Evolutionary conservation across 2,888 invertebrate genomes (phyloP).

Genomic region (Rosalia funebris): DNA sequence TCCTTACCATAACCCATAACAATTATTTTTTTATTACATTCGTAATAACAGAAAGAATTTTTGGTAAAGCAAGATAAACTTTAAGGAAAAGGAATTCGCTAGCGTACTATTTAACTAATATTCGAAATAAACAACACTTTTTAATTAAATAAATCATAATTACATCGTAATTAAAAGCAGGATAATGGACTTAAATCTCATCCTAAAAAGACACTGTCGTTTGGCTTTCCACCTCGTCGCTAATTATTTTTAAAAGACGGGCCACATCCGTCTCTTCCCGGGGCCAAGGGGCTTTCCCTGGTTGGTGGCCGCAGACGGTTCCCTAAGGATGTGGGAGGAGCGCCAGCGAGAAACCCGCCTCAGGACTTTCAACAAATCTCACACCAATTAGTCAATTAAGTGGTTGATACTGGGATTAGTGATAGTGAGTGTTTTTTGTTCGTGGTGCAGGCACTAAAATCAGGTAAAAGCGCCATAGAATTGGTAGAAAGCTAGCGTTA

Average conservation of each 20-base stretch:
- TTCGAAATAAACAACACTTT: too few relatives aligned
- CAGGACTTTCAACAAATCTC: constrained; percentile 34
- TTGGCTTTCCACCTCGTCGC: background rate
- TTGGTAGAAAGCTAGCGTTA: too few relatives aligned
- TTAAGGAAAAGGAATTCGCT: too few relatives aligned
- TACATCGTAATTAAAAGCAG: too few relatives aligned
- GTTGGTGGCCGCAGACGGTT: constrained; percentile 39
- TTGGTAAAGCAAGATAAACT: too few relatives aligned
- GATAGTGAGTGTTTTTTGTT: constrained; percentile 9
- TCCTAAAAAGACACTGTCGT: background rate
- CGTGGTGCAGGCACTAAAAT: constrained; percentile 1
- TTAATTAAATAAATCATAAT: too few relatives aligned
- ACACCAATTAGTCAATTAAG: constrained; percentile 48
- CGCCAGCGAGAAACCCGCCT: constrained; percentile 29
- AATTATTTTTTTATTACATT: too few relatives aligned
- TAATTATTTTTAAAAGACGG: background rate
- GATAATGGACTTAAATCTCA: too few relatives aligned
- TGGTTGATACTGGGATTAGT: constrained; percentile 23
- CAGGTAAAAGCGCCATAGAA: too few relatives aligned
- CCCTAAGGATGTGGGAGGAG: constrained; percentile 52
- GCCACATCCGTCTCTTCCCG: constrained; percentile 32
- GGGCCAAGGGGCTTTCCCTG: constrained; percentile 30
- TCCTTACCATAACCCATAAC: too few relatives aligned
- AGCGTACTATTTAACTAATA: too few relatives aligned
- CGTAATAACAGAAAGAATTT: too few relatives aligned